Conservation (phyloP, 2,888 invertebrate genomes). For the Amaurobius ferox region DNA sequence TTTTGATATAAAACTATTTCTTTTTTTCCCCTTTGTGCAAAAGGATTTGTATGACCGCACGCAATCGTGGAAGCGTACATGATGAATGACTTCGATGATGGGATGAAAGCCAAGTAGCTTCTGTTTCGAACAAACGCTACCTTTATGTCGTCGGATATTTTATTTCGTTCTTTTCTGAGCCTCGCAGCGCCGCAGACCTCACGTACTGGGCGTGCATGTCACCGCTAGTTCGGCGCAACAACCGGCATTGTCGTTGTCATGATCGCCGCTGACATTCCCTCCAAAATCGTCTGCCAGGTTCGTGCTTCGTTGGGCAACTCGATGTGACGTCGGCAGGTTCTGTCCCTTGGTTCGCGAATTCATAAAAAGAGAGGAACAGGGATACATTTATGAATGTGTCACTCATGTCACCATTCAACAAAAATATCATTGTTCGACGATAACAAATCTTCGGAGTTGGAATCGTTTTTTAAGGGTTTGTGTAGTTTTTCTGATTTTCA, state of each 20-base stretch:
- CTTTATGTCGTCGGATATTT: not conserved
- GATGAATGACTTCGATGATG: conserved; percentile 4
- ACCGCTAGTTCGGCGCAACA: conserved; percentile 4
- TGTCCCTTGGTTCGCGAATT: not conserved
- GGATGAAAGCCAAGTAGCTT: conserved; percentile 12
- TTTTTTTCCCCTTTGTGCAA: not conserved
- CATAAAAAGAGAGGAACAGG: too few relatives aligned
- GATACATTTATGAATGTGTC: too few relatives aligned
- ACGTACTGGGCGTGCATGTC: not conserved
- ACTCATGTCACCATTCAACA: too few relatives aligned
- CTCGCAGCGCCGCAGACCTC: not conserved
- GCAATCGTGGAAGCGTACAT: not conserved
- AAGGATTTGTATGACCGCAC: not conserved
- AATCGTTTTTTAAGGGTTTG: too few relatives aligned
- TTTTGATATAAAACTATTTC: too few relatives aligned
- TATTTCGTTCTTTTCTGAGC: not conserved
- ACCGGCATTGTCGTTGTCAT: conserved; percentile 6
- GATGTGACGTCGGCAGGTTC: not conserved
- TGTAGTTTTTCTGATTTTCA: too few relatives aligned
- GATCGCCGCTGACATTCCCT: conserved; percentile 4
- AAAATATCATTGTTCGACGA: too few relatives aligned
- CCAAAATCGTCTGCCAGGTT: not conserved
- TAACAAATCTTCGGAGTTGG: too few relatives aligned
- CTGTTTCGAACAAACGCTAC: not conserved
- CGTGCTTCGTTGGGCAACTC: not conserved